These are phyloP conservation scores for Telenomus remus DNA, from an alignment of 1,140 invertebrate species.

Conservation along the genomic window DNA sequence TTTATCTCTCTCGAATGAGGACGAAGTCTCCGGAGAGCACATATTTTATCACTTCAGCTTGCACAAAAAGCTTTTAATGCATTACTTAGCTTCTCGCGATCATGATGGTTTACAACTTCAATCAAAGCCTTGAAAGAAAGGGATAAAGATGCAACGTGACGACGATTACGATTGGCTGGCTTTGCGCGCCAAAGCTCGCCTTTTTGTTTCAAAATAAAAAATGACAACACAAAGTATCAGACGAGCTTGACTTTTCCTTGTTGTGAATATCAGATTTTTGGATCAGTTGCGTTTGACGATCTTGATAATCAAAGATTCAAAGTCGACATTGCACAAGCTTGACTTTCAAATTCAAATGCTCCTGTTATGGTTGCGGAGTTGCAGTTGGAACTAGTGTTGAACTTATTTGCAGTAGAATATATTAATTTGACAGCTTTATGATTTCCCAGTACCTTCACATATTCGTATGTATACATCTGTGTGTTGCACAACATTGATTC, in stretches of 20 bases:
- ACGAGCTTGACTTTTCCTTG: conserved; percentile 11
- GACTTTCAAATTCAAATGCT: conserved; percentile 58
- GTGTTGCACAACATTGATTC: conserved; percentile 35
- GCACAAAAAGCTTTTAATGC: conserved; percentile 61
- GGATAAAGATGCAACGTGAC: conserved; percentile 20
- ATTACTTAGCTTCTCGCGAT: conserved; percentile 55
- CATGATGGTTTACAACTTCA: conserved; percentile 24
- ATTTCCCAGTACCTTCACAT: conserved; percentile 68
- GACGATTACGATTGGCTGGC: conserved; percentile 20
- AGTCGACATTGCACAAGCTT: conserved; percentile 52
- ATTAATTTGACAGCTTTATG: conserved; percentile 75
- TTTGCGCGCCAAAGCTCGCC: conserved; percentile 33
- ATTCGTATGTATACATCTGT: conserved; percentile 51
- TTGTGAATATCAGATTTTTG: conserved; percentile 26
- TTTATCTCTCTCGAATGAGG: conserved; percentile 4
- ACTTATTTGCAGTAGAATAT: conserved; percentile 77
- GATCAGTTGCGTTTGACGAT: conserved; percentile 33
- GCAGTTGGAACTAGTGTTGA: conserved; percentile 76
- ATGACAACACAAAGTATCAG: too few relatives aligned
- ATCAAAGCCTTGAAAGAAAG: conserved; percentile 3
- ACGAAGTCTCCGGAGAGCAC: conserved; percentile 28
- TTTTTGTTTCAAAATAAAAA: conserved; percentile 36
- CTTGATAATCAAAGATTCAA: conserved; percentile 39
- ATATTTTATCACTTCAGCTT: conserved; percentile 59
- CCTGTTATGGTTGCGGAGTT: conserved; percentile 76